These are phyloP conservation scores for Brenthis hecate DNA, from an alignment of 2,888 invertebrate species.

Conservation along the genomic window DNA sequence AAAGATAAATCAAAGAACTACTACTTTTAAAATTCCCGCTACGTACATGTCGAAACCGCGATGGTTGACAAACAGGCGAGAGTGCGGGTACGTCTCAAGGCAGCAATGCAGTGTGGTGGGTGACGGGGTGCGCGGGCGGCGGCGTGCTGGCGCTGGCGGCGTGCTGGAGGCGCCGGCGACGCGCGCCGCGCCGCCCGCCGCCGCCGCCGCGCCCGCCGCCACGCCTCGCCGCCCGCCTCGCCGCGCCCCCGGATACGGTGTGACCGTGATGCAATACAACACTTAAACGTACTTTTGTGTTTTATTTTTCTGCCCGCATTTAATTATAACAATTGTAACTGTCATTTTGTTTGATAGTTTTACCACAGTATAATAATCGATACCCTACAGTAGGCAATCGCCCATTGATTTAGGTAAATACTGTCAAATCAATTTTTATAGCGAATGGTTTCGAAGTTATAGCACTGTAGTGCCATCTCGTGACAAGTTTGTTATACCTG, in stretches of 20 bases:
- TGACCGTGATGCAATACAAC: constrained; percentile 62
- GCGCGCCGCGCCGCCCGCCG: constrained; percentile 62
- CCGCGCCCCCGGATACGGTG: constrained; percentile 67
- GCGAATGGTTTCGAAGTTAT: too few species aligned
- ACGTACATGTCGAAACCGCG: constrained; percentile 13
- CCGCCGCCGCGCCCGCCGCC: constrained; percentile 64
- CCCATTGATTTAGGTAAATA: background rate
- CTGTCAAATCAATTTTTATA: too few species aligned
- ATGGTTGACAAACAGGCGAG: constrained; percentile 43
- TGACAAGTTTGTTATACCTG: too few species aligned
- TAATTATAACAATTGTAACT: too few species aligned
- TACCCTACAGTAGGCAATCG: too few species aligned
- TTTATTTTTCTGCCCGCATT: constrained; percentile 26
- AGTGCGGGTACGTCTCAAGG: constrained; percentile 54
- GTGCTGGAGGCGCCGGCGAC: constrained; percentile 63
- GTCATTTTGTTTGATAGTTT: too few species aligned
- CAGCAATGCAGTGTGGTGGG: constrained; percentile 52
- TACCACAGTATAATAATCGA: too few species aligned
- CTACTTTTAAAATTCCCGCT: constrained; percentile 13
- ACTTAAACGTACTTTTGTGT: constrained; percentile 26
- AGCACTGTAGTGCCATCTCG: too few species aligned
- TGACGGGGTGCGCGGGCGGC: constrained; percentile 49
- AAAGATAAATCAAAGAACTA: too few species aligned
- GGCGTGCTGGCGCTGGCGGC: constrained; percentile 50
- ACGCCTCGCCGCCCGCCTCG: constrained; percentile 69